phyloP scores from a whole-genome alignment of 1,140 invertebrate species.

The Apis mellifera region DNA sequence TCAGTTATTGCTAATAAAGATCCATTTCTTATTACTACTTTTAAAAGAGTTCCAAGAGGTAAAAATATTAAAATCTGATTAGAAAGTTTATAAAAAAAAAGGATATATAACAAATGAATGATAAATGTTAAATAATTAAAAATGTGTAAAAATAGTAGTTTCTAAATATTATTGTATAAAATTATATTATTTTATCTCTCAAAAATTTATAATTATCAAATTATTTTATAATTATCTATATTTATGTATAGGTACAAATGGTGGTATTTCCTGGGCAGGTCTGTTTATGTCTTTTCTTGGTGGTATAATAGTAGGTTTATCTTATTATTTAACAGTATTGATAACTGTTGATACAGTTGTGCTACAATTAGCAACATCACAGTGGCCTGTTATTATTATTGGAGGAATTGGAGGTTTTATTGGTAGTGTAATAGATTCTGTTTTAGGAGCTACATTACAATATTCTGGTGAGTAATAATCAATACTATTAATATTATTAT shows the following conservation, averaged over 20 bases:
- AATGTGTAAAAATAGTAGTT: not conserved
- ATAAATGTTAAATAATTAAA: not conserved
- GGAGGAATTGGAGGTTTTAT: slow-evolving; percentile 88
- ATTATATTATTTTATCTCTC: not conserved
- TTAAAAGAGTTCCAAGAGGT: slow-evolving; percentile 89
- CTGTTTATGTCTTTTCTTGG: slow-evolving; percentile 88
- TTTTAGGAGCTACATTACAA: slow-evolving; percentile 92
- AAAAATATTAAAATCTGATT: slow-evolving; percentile 31
- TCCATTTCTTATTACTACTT: slow-evolving; percentile 90
- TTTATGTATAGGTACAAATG: slow-evolving; percentile 88
- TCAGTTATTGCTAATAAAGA: slow-evolving; percentile 86
- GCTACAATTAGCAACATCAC: slow-evolving; percentile 85
- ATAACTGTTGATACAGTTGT: slow-evolving; percentile 84
- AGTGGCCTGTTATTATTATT: slow-evolving; percentile 90
- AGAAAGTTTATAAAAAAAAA: not conserved
- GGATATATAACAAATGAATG: not conserved
- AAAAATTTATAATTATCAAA: not conserved
- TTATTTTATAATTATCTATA: slow-evolving; percentile 14
- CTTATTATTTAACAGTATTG: slow-evolving; percentile 86
- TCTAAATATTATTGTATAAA: not conserved
- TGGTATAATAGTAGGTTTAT: slow-evolving; percentile 88
- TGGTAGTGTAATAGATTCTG: slow-evolving; percentile 92
- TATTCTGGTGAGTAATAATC: slow-evolving; percentile 87
- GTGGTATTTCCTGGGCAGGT: slow-evolving; percentile 88
- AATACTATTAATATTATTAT: not conserved